Base-by-base conservation (phyloP, 2,888 invertebrate species). In the Microctonus hyperodae region DNA sequence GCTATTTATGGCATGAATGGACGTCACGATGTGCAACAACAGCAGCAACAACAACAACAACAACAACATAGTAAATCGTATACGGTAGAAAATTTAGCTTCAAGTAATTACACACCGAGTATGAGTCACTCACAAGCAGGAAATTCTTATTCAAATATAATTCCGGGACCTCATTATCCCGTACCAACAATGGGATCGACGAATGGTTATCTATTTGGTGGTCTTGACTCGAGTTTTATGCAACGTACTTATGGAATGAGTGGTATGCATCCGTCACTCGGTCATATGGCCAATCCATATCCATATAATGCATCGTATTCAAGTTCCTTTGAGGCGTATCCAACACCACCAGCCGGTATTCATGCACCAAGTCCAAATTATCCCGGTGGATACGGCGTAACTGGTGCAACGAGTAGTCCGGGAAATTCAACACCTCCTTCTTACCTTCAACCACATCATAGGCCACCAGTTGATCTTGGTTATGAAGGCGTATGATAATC, bases 361-460 rank as follows among this genome's bases (percentile, higher is more conserved):
- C 90, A 90, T 80, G 87, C 91, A 81, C 90, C 91, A 58, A 89
- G 89, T 79, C 89, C 91, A 40, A 90, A 90, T 79, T 91, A 91
- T 82, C 89, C 90, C 33, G 79, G 81, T 57, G 82, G 82, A 72
- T 72, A 79, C 53, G 75, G 78, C 28, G 74, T 76, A 55, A 76
- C 76, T 58, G 71, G 74, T 69, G 68, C 78, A 20, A 75, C 76
- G 13, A 70, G 69, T 20, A 51, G 69, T 13, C 64, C 66, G 16
- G 78, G 78, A n/a, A 75, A 75, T 61, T 78, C 76, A 59, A 81
- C 80, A 68, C 79, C 82, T 68, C 80, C 83, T 53, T 80, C 82
- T 74, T 83, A 83, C 76, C 81, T 82, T 72, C 79, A 81, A 65
- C 75, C 79, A 37, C 81, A 80, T 74, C 83, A 81, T 70, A 81